phyloP scores from a whole-genome alignment of 2,113 vertebrate species.

The Loxodonta africana region DNA sequence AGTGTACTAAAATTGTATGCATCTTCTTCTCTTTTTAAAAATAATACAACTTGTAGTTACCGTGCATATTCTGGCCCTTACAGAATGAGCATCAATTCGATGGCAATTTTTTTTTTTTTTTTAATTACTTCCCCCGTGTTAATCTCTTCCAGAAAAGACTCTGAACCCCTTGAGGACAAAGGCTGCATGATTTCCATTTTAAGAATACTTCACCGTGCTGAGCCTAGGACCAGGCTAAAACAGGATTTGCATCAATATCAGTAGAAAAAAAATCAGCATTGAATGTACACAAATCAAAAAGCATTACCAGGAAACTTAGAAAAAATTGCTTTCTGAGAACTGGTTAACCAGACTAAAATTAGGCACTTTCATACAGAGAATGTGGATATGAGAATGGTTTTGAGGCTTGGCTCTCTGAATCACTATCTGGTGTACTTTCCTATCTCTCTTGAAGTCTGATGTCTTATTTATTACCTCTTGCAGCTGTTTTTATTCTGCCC shows the following conservation, averaged over 20 bases:
- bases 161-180: neutral
- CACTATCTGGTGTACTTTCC: neutral
- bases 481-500: neutral
- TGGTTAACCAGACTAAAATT: neutral
- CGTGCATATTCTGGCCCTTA: neutral
- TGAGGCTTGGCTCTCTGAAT: neutral
- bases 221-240: neutral
- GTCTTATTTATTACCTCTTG: neutral
- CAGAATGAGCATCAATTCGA: neutral
- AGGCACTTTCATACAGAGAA: neutral
- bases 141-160: conserved; percentile 15
- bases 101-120: neutral
- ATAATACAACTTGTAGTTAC: neutral
- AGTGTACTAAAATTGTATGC: neutral
- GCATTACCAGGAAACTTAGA: neutral
- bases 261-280: neutral
- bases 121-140: neutral
- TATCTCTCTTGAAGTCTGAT: neutral
- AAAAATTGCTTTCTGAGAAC: neutral
- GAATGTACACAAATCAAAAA: neutral
- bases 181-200: neutral
- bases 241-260: neutral
- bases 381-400: neutral
- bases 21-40: conserved; percentile 53
- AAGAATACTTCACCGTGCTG: neutral